These are phyloP conservation scores for Acrocephalus scirpaceus DNA, from an alignment of 2,797 vertebrate genomes.

Conservation along the genomic window DNA sequence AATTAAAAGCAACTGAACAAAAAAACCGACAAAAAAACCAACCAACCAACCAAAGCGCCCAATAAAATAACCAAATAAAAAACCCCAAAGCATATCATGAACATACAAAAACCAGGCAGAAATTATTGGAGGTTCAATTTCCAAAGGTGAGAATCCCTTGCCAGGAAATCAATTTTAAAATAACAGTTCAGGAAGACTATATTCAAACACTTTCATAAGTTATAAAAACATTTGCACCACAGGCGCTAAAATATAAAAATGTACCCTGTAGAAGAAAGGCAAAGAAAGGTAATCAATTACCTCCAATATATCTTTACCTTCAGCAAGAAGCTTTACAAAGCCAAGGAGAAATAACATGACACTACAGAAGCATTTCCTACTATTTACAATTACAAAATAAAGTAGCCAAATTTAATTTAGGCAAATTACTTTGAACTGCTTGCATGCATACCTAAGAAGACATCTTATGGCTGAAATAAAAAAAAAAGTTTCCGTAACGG, in stretches of 20 bases:
- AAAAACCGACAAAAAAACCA: not conserved
- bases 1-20: not conserved
- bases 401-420: not conserved
- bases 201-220: conserved; percentile 65
- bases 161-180: conserved; percentile 58
- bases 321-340: conserved; percentile 20
- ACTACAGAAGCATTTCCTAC: not conserved
- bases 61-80: not conserved
- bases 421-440: not conserved
- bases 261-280: conserved; percentile 26
- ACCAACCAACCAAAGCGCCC: not conserved
- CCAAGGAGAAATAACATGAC: not conserved
- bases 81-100: not conserved
- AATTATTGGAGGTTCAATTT: conserved; percentile 4
- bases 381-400: not conserved
- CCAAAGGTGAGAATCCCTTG: conserved; percentile 63
- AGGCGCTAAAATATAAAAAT: conserved; percentile 55
- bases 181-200: conserved; percentile 53
- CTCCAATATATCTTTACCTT: not conserved
- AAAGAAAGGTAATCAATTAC: conserved; percentile 55
- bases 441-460: not conserved
- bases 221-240: conserved; percentile 61
- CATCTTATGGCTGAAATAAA: not conserved
- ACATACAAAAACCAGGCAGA: not conserved
- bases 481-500: not conserved